Evolutionary conservation across 2,888 invertebrate genomes (phyloP).

Genomic region (Smittia aterrima): DNA sequence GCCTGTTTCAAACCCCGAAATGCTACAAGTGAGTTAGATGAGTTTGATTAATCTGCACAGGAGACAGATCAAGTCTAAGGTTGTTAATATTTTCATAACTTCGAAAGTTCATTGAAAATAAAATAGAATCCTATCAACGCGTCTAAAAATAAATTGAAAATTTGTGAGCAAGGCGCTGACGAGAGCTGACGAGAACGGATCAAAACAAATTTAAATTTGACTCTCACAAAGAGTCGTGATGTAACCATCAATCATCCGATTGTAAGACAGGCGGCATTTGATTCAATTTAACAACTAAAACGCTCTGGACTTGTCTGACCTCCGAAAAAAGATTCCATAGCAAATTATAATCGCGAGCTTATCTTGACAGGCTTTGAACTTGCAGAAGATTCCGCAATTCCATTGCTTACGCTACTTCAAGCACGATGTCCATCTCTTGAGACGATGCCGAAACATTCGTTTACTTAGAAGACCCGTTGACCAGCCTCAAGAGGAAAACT

Average conservation of each 20-base stretch:
- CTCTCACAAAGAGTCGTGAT: neutral
- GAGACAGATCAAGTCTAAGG: neutral
- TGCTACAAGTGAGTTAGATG: constrained; percentile 16
- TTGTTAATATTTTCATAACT: too few species aligned
- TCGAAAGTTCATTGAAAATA: too few species aligned
- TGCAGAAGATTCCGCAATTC: constrained; percentile 80
- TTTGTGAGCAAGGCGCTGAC: neutral
- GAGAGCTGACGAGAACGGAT: too few species aligned
- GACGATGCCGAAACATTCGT: constrained; percentile 74
- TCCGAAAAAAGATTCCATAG: neutral
- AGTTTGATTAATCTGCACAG: neutral
- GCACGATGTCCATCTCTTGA: constrained; percentile 65
- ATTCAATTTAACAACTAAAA: neutral
- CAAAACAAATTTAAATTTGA: neutral
- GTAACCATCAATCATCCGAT: neutral
- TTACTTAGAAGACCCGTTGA: constrained; percentile 43
- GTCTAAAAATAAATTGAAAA: neutral
- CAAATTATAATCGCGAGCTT: too few species aligned
- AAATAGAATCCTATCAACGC: too few species aligned
- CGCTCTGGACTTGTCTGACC: neutral
- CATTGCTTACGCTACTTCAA: constrained; percentile 80
- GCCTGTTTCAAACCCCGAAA: constrained; percentile 31
- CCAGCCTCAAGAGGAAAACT: neutral
- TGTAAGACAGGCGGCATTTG: too few species aligned
- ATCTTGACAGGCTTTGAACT: constrained; percentile 62